phyloP scores from a whole-genome alignment of 2,113 vertebrate genomes.

The Dromiciops gliroides region DNA sequence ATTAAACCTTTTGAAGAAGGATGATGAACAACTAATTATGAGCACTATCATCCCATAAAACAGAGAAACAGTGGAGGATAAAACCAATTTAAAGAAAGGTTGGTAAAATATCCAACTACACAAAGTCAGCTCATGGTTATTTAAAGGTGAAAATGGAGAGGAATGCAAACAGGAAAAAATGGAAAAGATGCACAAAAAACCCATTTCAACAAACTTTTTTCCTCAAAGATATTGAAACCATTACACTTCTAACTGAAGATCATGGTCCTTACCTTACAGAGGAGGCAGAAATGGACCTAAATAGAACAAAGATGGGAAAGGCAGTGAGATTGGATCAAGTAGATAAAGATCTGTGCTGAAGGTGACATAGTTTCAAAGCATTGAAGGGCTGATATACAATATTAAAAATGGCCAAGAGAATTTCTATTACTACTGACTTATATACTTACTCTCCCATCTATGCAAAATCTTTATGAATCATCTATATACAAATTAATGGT shows the following conservation, averaged over 20 bases:
- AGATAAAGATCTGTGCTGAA: background rate
- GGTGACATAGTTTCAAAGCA: background rate
- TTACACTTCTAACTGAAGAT: background rate
- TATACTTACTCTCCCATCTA: background rate
- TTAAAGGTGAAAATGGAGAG: background rate
- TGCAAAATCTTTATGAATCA: background rate
- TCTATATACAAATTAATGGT: background rate
- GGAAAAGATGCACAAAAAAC: background rate
- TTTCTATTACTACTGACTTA: background rate
- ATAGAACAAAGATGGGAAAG: background rate
- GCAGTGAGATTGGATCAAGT: background rate
- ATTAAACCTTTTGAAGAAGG: background rate
- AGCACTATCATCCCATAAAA: background rate
- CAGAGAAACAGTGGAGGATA: background rate
- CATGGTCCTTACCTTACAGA: background rate
- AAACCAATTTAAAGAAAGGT: background rate
- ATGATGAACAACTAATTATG: background rate
- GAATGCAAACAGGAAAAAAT: background rate
- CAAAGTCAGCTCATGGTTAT: background rate
- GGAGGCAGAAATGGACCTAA: background rate
- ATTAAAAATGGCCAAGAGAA: background rate
- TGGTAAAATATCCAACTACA: background rate
- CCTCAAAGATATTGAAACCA: background rate
- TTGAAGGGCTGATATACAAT: background rate
- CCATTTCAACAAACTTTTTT: background rate